These are phyloP conservation scores for Burhinus bistriatus DNA, from an alignment of 2,113 vertebrate genomes.

Conservation along the genomic window DNA sequence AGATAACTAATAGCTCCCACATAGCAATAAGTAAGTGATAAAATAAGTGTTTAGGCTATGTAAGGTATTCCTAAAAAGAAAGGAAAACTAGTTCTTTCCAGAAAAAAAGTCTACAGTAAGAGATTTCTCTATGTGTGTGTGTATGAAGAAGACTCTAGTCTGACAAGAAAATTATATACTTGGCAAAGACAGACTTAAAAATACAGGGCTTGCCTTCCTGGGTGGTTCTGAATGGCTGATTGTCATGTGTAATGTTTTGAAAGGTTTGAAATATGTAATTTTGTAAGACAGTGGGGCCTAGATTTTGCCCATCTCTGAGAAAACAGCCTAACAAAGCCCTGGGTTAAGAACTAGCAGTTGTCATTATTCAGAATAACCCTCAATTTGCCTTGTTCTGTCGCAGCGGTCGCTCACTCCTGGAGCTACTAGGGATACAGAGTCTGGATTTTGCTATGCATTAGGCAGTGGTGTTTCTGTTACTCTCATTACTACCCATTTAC, in stretches of 20 bases:
- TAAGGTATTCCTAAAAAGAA: neutral
- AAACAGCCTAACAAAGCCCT: neutral
- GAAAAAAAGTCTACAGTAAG: neutral
- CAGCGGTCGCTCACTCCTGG: accelerated
- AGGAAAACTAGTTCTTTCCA: neutral
- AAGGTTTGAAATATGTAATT: neutral
- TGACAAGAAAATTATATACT: conserved; percentile 13
- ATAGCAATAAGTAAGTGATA: neutral
- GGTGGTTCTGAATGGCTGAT: neutral
- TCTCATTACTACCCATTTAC: neutral
- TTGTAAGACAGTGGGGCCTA: neutral
- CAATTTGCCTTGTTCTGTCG: neutral
- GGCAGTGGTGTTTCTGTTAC: neutral
- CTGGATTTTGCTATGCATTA: neutral
- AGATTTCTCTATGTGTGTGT: neutral
- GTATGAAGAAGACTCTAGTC: neutral
- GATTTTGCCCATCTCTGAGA: neutral
- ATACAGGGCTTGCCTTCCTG: neutral
- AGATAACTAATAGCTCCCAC: neutral
- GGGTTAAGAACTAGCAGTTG: neutral
- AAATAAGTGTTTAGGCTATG: neutral
- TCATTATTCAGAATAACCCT: neutral
- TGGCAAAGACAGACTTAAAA: neutral
- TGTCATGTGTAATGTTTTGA: neutral
- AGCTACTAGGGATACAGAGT: neutral